These are phyloP conservation scores for Achatina immaculata DNA, from an alignment of 1,140 invertebrate genomes.

Conservation along the genomic window DNA sequence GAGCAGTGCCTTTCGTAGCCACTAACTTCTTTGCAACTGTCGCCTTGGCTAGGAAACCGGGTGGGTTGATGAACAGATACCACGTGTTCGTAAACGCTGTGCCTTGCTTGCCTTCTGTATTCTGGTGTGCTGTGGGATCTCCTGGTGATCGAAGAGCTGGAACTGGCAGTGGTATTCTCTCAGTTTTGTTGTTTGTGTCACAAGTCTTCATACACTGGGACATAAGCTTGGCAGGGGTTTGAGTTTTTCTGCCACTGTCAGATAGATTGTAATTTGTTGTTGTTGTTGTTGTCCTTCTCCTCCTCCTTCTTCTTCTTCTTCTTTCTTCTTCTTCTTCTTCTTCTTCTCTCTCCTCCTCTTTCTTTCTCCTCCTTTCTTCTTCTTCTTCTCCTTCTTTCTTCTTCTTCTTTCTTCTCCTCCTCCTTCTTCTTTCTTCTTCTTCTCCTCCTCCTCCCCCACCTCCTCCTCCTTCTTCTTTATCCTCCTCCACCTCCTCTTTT, in stretches of 20 bases:
- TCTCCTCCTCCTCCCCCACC: constrained; percentile 4
- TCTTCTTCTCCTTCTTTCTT: constrained; percentile 30
- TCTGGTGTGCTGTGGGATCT: no score
- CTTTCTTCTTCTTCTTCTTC: background rate
- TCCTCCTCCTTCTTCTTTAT: background rate
- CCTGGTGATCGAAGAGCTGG: no score
- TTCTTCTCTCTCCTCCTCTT: constrained; percentile 12
- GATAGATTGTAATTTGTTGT: no score
- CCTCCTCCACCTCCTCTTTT: constrained; percentile 18
- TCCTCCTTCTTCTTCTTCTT: background rate
- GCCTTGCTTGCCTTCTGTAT: no score
- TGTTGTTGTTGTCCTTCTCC: background rate
- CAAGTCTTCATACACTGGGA: background rate
- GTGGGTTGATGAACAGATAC: no score
- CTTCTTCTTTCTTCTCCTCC: constrained; percentile 28
- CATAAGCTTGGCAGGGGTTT: no score
- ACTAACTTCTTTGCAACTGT: no score
- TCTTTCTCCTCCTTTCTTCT: constrained; percentile 21
- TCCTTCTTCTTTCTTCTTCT: constrained; percentile 21
- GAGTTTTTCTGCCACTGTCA: background rate
- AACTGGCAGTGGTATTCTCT: no score
- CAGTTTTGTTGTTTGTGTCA: no score
- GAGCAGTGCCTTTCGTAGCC: no score
- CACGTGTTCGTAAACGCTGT: no score
- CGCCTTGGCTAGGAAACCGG: no score